These are phyloP conservation scores for Lissonota sp. DNA, from an alignment of 2,888 invertebrate species.

Conservation along the genomic window DNA sequence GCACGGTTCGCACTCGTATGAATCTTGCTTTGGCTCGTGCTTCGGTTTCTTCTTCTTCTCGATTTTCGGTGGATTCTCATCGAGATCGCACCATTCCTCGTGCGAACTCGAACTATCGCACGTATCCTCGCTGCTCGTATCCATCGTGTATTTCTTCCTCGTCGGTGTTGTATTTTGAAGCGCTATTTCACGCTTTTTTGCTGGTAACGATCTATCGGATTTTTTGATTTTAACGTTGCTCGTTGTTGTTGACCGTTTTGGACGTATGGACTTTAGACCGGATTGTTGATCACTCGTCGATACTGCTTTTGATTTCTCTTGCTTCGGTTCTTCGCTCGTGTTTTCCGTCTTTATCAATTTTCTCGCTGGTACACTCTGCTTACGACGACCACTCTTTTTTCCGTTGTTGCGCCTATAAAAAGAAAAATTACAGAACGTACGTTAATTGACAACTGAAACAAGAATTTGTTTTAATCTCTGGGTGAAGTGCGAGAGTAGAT, in stretches of 20 bases:
- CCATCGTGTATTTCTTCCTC: background rate
- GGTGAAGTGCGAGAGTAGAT: no score
- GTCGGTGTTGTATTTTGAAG: conserved; percentile 8
- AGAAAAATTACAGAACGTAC: conserved; percentile 5
- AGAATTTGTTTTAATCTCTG: no score
- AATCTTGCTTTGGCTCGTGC: no score
- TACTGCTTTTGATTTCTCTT: background rate
- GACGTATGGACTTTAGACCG: background rate
- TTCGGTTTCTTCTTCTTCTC: no score
- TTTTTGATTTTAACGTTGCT: background rate
- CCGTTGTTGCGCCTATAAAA: background rate
- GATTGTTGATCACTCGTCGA: background rate
- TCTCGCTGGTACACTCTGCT: background rate
- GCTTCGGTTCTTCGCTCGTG: background rate
- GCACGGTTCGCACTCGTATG: no score
- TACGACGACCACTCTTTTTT: conserved; percentile 10
- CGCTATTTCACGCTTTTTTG: conserved; percentile 19
- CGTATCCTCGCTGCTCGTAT: background rate
- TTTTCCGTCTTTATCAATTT: conserved; percentile 23
- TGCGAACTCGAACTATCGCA: conserved; percentile 13
- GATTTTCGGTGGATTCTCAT: conserved; percentile 14
- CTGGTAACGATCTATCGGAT: background rate
- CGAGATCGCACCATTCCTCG: background rate
- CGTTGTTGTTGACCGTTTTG: conserved; percentile 5
- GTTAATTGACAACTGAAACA: background rate